Base-by-base conservation (phyloP, 2,888 invertebrate species). In the Synergus laeviventris region DNA sequence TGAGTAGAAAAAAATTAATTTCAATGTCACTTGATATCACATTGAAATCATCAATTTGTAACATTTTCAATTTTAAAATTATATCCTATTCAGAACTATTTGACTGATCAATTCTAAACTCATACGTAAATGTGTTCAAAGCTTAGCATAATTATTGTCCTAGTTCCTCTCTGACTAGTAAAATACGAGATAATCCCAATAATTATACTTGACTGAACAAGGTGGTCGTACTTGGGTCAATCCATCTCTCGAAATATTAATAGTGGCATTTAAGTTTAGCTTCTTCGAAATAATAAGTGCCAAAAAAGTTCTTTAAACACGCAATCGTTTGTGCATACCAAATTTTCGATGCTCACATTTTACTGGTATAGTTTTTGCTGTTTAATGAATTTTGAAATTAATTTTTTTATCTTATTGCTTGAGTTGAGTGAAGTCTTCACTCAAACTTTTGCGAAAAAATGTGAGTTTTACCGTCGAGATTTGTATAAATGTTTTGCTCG, bases 261-360 rank as follows among this genome's bases (percentile, higher is more conserved):
- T 16, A 45, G 12, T 24, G 31, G 49, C 70, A 70, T 31, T 24
- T 36, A 76, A 39, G 60, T 62, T 76, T 45, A 73, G 78, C 74
- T 79, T 77, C 74, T 82, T 79, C 76, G 78, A 76, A 82, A 75
- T 73, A 81, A 84, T 66, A 81, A 85, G 85, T 85, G 85, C 85
- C 85, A 85, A 84, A 85, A 76, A 24, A 21, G 42, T 61, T 59
- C 36, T 76, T 49, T 59, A 59, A 31, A 38, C 49, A 24, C n/a
- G 24, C 49, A 54, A 31, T 49, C 24, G 24, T 70, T 49, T 70
- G 5, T 49, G 49, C 11, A n/a, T 45, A 24, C 8, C 18, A 62
- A 62, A 4, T 49, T 70, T 49, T 70, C 49, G 45, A 70, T 70
- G 42, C 49, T 49, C n/a, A 31, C 49, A n/a, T 49, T 70, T 49